Evolutionary conservation across 2,888 invertebrate genomes (phyloP).

Genomic region (Yponomeuta sedellus): DNA sequence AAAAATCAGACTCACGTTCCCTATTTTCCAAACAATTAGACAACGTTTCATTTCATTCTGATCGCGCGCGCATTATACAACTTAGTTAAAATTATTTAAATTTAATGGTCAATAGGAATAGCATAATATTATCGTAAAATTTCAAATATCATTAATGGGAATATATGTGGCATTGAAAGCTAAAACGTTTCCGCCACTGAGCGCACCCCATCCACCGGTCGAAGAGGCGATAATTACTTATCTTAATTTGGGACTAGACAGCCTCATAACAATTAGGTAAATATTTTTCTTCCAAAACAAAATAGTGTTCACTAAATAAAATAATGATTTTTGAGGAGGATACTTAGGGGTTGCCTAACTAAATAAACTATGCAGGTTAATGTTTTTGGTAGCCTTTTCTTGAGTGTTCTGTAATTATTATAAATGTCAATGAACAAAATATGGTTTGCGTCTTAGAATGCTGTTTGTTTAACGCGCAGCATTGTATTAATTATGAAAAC

Average conservation of each 20-base stretch:
- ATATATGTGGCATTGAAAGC: slow-evolving; percentile 5
- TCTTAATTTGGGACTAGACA: slow-evolving; percentile 13
- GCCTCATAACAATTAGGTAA: slow-evolving; percentile 5
- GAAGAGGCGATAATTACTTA: neutral
- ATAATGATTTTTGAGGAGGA: slow-evolving; percentile 1
- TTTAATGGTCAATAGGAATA: neutral
- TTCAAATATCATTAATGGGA: slow-evolving; percentile 2
- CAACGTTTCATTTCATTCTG: too few relatives aligned
- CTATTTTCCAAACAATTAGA: too few relatives aligned
- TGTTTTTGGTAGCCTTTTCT: neutral
- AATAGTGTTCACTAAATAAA: slow-evolving; percentile 10
- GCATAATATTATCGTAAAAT: neutral
- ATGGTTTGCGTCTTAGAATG: too few relatives aligned
- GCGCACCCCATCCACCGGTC: neutral
- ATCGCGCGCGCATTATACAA: too few relatives aligned
- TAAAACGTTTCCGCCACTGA: slow-evolving; percentile 12
- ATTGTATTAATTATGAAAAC: too few relatives aligned
- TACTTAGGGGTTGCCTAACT: neutral
- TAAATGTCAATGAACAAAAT: too few relatives aligned
- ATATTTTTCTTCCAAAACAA: slow-evolving; percentile 6
- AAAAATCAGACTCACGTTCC: too few relatives aligned
- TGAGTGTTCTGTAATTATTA: neutral
- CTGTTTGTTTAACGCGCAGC: too few relatives aligned
- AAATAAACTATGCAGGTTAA: neutral
- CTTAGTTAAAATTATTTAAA: neutral